Base-by-base conservation (phyloP, 2,113 vertebrate genomes). In the Trogon melanurus region DNA sequence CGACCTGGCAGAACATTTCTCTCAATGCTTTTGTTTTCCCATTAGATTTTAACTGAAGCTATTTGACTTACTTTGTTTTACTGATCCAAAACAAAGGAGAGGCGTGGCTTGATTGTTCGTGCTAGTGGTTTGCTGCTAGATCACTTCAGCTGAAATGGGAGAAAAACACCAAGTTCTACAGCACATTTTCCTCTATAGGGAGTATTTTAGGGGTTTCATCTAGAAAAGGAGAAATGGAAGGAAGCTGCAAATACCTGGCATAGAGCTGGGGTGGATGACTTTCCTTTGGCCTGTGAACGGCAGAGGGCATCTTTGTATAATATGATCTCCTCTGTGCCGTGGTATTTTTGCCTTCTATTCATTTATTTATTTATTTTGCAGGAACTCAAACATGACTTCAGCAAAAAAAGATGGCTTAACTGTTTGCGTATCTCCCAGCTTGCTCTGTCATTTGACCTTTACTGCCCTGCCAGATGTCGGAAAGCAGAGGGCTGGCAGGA, bases 231-330 rank as follows among this genome's bases (percentile, higher is more conserved):
- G 27, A 41, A 13, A 41, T 11, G 27, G 27, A 62, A 38, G 53
- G 62, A 72, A n/a, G 45, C 45, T 61, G 45, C 30, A 47, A 36
- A 70, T 62, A 51, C 3, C 16, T 56, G 76, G 15, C 13, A 1
- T 4, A 9, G 36, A 58, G 22, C 60, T 57, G 3, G 15, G 44
- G 3, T 32, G 75, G 47, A 10, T 32, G 7, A 9, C 30, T 60
- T 95, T 47, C 61, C n/a, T 85, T 83, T 58, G 74, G 45, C 21
- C 30, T 53, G 27, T 92, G 32, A 45, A 96, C 97, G 11, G 85
- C 93, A 97, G 97, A 93, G 96, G 97, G 96, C 95, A 94, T 45
- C 73, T 94, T 91, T 87, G 96, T 54, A 83, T 71, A 94, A 65
- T 3, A 0, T 57, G 79, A 2, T 25, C 64, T 78, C 25, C 5